Conservation (phyloP, 2,888 invertebrate species). For the Sarcophaga rosellei region DNA sequence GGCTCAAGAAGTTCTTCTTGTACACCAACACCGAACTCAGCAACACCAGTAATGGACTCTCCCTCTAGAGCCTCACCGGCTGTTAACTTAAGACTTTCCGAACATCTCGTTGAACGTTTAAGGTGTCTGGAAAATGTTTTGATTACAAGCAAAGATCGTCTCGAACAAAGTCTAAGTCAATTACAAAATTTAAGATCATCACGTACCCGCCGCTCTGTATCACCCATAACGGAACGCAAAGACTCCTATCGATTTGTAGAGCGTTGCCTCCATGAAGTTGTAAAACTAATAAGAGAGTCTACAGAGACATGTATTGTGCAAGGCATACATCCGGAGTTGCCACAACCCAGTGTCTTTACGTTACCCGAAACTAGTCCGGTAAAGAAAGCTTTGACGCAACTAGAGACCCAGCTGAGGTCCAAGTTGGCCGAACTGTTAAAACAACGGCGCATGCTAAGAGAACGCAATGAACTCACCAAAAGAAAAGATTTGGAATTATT, state of each 20-base stretch:
- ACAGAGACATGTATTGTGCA: slow-evolving; percentile 84
- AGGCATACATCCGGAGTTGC: slow-evolving; percentile 61
- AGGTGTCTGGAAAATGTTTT: slow-evolving; percentile 85
- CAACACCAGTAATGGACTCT: slow-evolving; percentile 68
- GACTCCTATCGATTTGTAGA: slow-evolving; percentile 85
- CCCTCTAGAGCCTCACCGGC: slow-evolving; percentile 72
- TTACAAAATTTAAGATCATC: slow-evolving; percentile 85
- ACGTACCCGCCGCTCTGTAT: slow-evolving; percentile 85
- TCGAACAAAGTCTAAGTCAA: slow-evolving; percentile 86
- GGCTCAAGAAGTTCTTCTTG: slow-evolving; percentile 69
- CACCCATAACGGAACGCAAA: slow-evolving; percentile 86
- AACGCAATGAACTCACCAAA: slow-evolving; percentile 86
- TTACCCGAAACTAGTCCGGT: slow-evolving; percentile 83
- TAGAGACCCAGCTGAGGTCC: slow-evolving; percentile 86
- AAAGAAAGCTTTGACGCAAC: slow-evolving; percentile 84
- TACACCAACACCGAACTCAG: slow-evolving; percentile 76
- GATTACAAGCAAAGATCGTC: slow-evolving; percentile 85
- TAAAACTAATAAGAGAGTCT: slow-evolving; percentile 84
- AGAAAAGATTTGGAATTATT: slow-evolving; percentile 87
- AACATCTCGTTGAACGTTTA: slow-evolving; percentile 84
- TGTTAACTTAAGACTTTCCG: slow-evolving; percentile 80
- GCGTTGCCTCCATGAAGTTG: slow-evolving; percentile 85
- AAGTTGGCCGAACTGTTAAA: slow-evolving; percentile 87
- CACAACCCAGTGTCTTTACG: slow-evolving; percentile 78
- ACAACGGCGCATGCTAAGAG: slow-evolving; percentile 85